Conservation (phyloP, 2,113 vertebrate species). For the Clarias gariepinus region DNA sequence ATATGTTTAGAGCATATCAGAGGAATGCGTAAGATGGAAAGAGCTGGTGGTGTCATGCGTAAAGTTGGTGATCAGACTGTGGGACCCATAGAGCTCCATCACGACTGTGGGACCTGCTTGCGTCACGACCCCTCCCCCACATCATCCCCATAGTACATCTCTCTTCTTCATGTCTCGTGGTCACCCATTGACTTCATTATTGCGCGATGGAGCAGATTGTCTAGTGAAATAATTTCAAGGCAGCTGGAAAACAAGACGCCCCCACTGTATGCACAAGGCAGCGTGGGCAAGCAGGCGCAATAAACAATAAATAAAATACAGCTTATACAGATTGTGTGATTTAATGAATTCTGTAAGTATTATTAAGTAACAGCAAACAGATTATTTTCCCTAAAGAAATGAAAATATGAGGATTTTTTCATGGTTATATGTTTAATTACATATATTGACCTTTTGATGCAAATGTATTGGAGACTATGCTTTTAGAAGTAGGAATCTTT, state of each 20-base stretch:
- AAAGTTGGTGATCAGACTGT: conserved; percentile 39
- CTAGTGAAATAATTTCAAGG: conserved; percentile 23
- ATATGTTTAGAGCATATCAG: not conserved
- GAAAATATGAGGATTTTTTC: not conserved
- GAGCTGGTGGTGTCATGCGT: not conserved
- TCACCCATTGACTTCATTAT: conserved; percentile 41
- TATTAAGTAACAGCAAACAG: not conserved
- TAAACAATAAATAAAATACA: not conserved
- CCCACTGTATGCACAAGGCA: conserved; percentile 8
- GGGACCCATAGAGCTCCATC: conserved; percentile 38
- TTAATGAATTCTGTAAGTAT: not conserved
- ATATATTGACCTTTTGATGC: not conserved
- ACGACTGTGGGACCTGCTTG: conserved; percentile 28
- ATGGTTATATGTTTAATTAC: not conserved
- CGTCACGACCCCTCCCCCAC: conserved; percentile 19
- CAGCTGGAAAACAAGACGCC: conserved; percentile 26
- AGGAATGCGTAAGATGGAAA: not conserved
- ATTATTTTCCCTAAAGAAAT: not conserved
- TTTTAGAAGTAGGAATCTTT: not conserved
- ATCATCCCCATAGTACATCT: conserved; percentile 16
- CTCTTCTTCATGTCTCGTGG: conserved; percentile 26
- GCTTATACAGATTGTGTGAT: not conserved
- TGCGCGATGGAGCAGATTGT: conserved; percentile 36
- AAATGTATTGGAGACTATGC: not conserved
- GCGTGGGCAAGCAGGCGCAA: not conserved